These are phyloP conservation scores for Glyptemys insculpta DNA, from an alignment of 2,797 vertebrate species.

Conservation along the genomic window DNA sequence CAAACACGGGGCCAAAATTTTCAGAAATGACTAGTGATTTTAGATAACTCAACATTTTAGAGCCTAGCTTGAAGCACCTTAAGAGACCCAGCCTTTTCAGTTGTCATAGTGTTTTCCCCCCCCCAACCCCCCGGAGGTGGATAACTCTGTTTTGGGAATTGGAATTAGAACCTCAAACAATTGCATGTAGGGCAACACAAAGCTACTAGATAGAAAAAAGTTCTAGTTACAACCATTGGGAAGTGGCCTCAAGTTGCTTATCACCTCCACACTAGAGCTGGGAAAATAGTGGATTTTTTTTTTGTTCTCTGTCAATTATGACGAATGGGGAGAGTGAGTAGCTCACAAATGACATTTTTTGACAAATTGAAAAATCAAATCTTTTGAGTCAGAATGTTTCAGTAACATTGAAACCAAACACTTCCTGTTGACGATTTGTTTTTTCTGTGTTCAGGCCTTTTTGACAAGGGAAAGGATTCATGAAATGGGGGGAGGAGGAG, in stretches of 20 bases:
- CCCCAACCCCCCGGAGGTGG: not conserved
- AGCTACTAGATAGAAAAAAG: not conserved
- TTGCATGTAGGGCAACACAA: not conserved
- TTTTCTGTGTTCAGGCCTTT: not conserved
- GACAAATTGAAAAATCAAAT: not conserved
- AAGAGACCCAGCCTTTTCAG: not conserved
- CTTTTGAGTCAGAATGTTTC: not conserved
- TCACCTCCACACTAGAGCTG: accelerated
- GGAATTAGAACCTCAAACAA: not conserved
- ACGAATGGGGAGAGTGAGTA: not conserved
- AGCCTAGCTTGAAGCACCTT: not conserved
- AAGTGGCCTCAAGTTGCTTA: not conserved
- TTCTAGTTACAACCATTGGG: not conserved
- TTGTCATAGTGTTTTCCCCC: not conserved
- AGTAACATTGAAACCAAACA: not conserved
- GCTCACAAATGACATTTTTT: not conserved
- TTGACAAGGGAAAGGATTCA: not conserved
- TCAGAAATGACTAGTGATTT: not conserved
- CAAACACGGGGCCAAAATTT: not conserved
- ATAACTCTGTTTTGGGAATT: not conserved
- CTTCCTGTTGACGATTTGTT: not conserved
- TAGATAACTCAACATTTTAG: not conserved
- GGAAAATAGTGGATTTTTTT: not conserved
- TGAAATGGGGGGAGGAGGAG: not conserved
- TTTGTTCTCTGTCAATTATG: not conserved